Percentiles rank a stretch among this genome's conserved stretches.
These are phyloP conservation scores for Nephrotoma flavescens DNA, from an alignment of 2,888 invertebrate genomes.

Conservation along the genomic window DNA sequence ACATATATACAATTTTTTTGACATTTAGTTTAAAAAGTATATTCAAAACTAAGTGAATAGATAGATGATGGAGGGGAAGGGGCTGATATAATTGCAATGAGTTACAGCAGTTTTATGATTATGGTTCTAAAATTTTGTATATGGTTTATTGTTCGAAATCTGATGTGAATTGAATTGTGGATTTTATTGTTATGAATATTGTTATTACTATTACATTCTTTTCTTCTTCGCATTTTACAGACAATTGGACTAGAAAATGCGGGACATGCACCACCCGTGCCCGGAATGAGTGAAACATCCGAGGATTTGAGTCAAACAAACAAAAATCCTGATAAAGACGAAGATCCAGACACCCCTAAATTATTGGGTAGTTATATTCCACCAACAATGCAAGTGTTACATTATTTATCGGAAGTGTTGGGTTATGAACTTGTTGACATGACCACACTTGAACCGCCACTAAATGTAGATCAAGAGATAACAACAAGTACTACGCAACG, in stretches of 20 bases:
- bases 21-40: neutral
- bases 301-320: neutral
- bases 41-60: neutral
- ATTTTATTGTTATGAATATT: neutral
- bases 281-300: neutral
- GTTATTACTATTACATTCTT: neutral
- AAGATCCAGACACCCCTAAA: slow-evolving; percentile 11
- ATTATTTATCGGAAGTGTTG: slow-evolving; percentile 30
- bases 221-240: neutral
- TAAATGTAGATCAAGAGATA: slow-evolving; percentile 17
- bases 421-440: slow-evolving; percentile 27
- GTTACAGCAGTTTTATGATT: neutral
- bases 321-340: neutral
- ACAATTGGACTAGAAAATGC: neutral
- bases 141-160: neutral
- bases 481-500: neutral
- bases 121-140: neutral
- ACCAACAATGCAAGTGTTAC: slow-evolving; percentile 30
- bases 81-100: neutral
- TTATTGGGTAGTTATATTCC: slow-evolving; percentile 28
- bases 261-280: slow-evolving; percentile 4
- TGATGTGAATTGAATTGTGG: neutral
- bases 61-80: neutral
- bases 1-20: neutral
- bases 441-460: slow-evolving; percentile 30